phyloP scores from a whole-genome alignment of 2,888 invertebrate genomes.

The Venustoraphidia nigricollis region DNA sequence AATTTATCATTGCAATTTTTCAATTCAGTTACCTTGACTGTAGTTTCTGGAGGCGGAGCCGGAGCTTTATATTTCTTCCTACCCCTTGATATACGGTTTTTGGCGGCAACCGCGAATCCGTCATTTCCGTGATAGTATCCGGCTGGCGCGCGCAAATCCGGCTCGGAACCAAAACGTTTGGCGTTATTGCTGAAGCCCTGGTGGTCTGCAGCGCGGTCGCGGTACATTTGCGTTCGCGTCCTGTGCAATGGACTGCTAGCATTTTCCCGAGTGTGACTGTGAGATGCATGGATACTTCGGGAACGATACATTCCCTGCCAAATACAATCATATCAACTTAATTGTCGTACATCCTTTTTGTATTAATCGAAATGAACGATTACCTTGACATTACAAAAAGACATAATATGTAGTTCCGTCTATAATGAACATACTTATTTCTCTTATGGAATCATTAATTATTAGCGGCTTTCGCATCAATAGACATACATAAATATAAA shows the following conservation, averaged over 20 bases:
- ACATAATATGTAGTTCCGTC: too few relatives aligned
- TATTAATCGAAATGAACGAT: too few relatives aligned
- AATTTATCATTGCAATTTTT: conserved; percentile 8
- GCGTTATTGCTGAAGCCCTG: conserved; percentile 18
- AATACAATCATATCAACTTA: conserved; percentile 13
- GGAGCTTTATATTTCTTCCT: conserved; percentile 69
- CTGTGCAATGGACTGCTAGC: conserved; percentile 31
- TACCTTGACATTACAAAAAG: too few relatives aligned
- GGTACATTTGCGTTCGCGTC: conserved; percentile 33
- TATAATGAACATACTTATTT: too few relatives aligned
- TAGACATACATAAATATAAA: too few relatives aligned
- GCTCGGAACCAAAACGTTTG: conserved; percentile 58
- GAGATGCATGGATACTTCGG: conserved; percentile 21
- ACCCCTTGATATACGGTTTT: conserved; percentile 32
- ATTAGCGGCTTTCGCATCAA: too few relatives aligned
- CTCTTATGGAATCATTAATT: too few relatives aligned
- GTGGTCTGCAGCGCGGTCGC: conserved; percentile 16
- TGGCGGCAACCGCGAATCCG: conserved; percentile 20
- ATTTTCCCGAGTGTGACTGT: conserved; percentile 7
- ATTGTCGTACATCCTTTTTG: too few relatives aligned
- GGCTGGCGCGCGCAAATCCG: conserved; percentile 36
- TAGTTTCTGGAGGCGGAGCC: conserved; percentile 33
- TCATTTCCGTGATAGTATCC: conserved; percentile 21
- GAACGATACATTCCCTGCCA: conserved; percentile 32
- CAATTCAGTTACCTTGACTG: conserved; percentile 12